Evolutionary conservation across 2,797 vertebrate species (phyloP).

Genomic region (Enteromius argenteus): DNA sequence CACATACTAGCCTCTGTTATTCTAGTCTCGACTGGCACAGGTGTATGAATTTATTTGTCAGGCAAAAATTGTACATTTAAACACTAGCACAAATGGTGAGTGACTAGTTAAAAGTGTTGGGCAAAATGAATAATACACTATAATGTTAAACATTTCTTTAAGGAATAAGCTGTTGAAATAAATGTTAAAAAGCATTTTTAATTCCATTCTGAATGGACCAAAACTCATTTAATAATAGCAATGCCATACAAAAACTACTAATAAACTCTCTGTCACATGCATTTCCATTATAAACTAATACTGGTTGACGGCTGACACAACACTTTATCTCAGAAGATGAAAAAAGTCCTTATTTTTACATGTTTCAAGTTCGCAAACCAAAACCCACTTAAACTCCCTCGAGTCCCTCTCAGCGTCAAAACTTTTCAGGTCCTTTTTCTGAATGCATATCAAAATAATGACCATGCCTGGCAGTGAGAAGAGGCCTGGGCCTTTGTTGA

Average conservation of each 20-base stretch:
- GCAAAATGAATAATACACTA: neutral
- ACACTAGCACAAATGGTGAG: neutral
- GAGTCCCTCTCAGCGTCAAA: conserved; percentile 19
- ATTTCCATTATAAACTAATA: conserved; percentile 1
- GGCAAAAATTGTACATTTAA: neutral
- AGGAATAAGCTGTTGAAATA: neutral
- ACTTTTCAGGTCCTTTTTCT: conserved; percentile 26
- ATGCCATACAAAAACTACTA: neutral
- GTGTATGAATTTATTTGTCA: neutral
- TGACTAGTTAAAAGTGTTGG: neutral
- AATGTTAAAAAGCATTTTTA: neutral
- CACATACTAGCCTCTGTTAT: neutral
- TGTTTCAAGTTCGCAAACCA: conserved; percentile 11
- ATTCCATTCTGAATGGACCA: neutral
- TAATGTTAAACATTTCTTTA: too few species aligned
- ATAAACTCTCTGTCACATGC: neutral
- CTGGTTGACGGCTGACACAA: neutral
- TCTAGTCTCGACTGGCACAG: neutral
- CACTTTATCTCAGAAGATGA: conserved; percentile 4
- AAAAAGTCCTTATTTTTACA: conserved; percentile 6
- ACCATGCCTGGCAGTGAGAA: conserved; percentile 43
- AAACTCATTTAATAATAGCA: neutral
- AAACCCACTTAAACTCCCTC: conserved; percentile 31
- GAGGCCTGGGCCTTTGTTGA: conserved; percentile 46
- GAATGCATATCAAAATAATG: conserved; percentile 53